Evolutionary conservation across 2,888 invertebrate genomes (phyloP).

Genomic region (Carcina quercana): DNA sequence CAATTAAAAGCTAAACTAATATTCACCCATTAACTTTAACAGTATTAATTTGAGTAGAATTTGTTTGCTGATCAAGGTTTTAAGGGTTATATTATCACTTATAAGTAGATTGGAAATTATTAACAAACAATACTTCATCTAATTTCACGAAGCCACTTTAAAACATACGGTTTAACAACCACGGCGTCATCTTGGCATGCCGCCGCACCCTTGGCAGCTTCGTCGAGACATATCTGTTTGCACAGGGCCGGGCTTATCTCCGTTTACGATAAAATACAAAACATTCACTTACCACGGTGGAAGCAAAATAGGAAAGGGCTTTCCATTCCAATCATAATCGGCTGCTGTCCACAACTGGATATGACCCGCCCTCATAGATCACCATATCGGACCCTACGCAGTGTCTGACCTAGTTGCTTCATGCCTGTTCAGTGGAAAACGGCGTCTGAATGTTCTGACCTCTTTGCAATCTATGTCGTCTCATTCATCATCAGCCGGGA

Average conservation of each 20-base stretch:
- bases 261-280: not conserved
- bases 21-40: too few species aligned
- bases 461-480: too few species aligned
- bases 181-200: slow-evolving; percentile 25
- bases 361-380: not conserved
- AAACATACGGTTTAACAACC: slow-evolving; percentile 10
- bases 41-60: too few species aligned
- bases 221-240: slow-evolving; percentile 17
- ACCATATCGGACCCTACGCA: not conserved
- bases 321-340: not conserved
- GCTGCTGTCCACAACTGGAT: not conserved
- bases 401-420: not conserved
- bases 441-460: too few species aligned
- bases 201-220: slow-evolving; percentile 22
- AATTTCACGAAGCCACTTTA: not conserved
- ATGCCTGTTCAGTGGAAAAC: not conserved
- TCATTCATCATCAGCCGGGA: too few species aligned
- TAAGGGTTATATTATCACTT: not conserved
- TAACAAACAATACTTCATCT: not conserved
- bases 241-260: not conserved
- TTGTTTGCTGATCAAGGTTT: too few species aligned
- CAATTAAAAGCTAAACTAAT: not conserved
- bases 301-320: not conserved
- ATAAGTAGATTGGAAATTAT: not conserved
- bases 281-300: not conserved